phyloP scores from a whole-genome alignment of 2,113 vertebrate species.

The Pyrgilauda ruficollis region DNA sequence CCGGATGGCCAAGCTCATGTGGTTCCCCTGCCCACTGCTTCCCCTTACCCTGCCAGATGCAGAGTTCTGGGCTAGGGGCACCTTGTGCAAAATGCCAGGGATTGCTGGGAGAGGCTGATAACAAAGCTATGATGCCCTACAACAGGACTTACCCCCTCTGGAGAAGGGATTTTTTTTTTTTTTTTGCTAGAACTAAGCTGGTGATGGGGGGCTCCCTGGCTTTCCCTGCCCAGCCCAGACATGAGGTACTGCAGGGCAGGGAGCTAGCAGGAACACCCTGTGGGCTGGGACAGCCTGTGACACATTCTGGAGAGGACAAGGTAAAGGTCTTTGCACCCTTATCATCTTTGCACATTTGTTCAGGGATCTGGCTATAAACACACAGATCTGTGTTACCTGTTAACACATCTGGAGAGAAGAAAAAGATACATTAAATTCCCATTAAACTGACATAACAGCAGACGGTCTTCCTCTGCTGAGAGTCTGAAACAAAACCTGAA shows the following conservation, averaged over 20 bases:
- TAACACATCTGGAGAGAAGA: slow-evolving; percentile 9
- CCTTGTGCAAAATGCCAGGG: background rate
- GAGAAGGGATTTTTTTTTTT: background rate
- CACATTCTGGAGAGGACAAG: background rate
- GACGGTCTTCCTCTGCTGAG: background rate
- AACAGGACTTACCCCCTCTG: background rate
- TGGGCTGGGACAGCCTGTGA: background rate
- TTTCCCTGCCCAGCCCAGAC: rapidly evolving
- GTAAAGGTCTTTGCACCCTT: background rate
- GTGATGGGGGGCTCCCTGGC: rapidly evolving
- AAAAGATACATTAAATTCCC: background rate
- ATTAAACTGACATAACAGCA: background rate
- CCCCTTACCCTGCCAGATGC: background rate
- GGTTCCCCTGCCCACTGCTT: background rate
- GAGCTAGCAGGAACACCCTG: background rate
- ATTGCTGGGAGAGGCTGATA: background rate
- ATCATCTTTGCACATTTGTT: background rate
- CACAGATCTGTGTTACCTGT: background rate
- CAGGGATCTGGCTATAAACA: background rate
- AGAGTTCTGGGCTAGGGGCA: background rate
- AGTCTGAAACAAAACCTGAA: background rate
- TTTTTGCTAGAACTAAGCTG: background rate
- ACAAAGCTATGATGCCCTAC: background rate
- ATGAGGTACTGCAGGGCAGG: rapidly evolving
- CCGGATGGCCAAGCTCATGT: background rate